Base-by-base conservation (phyloP, 1,140 invertebrate genomes). In the Diachasma alloeum region DNA sequence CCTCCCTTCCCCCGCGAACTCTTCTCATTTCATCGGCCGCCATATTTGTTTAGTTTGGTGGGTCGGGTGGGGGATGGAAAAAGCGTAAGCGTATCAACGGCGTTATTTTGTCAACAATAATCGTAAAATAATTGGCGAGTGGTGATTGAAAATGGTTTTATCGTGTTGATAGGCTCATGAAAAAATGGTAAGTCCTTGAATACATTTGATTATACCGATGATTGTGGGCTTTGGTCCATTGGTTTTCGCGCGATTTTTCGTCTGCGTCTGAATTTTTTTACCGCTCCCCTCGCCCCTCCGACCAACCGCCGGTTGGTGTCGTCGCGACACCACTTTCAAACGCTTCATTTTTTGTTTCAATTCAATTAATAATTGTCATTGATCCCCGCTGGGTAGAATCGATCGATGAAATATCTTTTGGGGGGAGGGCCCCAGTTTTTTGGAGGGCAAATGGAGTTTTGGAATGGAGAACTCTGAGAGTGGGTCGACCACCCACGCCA, bases 11-110 rank as follows among this genome's bases (percentile, higher is more conserved):
- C n/a, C 3, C 26, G n/a, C n/a, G n/a, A n/a, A n/a, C n/a, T n/a
- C n/a, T n/a, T n/a, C n/a, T n/a, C n/a, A n/a, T n/a, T n/a, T n/a
- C n/a, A n/a, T 31, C 56, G 37, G 42, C 76, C 39, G 76, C 78
- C 78, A 80, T 80, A 37, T 80, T 80, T 77, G 76, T 80, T 77
- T 80, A 77, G 75, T 79, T 79, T 76, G 17, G 37, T 15, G 59
- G 59, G 19, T 24, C 17, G 17, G 48, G 73, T 39, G 66, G 59
- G 78, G 66, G 74, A 53, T 67, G 63, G 48, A 74, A 72, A 73
- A 46, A 67, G 70, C 46, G 78, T 56, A 76, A 68, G 78, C 72
- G 66, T 59, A 68, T 44, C 31, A 26, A 24, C 42, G 44, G 53
- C 71, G 13, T 46, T 74, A 67, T 78, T 78, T 67, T 68, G 59